phyloP scores from a whole-genome alignment of 1,140 invertebrate genomes.

The Araneus ventricosus region DNA sequence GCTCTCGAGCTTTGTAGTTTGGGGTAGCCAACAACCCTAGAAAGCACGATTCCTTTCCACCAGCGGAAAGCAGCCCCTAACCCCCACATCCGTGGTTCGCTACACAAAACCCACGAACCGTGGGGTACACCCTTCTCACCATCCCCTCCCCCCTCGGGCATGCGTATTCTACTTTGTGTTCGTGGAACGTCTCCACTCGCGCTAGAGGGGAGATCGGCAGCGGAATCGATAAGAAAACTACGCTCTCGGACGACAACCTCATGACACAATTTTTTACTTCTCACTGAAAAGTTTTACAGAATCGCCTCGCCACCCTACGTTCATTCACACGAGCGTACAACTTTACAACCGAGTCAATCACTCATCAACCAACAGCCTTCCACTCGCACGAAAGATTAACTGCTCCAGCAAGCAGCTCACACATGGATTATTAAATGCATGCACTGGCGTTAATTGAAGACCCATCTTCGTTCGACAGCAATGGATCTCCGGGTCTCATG shows the following conservation, averaged over 20 bases:
- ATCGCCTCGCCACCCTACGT: neutral
- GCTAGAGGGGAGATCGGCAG: slow-evolving; percentile 33
- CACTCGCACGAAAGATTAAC: neutral
- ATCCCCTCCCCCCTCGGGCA: slow-evolving; percentile 10
- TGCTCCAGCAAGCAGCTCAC: neutral
- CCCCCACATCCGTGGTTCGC: slow-evolving; percentile 61
- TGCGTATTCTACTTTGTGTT: slow-evolving; percentile 62
- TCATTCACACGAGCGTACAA: neutral
- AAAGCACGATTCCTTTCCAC: slow-evolving; percentile 14
- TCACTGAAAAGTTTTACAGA: neutral
- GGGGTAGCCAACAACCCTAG: slow-evolving; percentile 27
- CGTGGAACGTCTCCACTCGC: slow-evolving; percentile 43
- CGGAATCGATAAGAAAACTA: slow-evolving; percentile 64
- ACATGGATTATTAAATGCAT: neutral
- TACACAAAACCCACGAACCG: slow-evolving; percentile 61
- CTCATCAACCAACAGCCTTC: neutral
- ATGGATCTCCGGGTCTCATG: neutral
- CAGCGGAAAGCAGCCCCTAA: slow-evolving; percentile 22
- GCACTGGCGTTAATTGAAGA: neutral
- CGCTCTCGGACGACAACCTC: slow-evolving; percentile 54
- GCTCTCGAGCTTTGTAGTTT: neutral
- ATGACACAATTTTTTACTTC: slow-evolving; percentile 58
- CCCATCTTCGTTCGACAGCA: neutral
- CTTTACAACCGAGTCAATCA: neutral
- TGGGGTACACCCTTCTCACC: slow-evolving; percentile 22